Evolutionary conservation across 2,888 invertebrate species (phyloP), one percentile per base, ranked within the genome.

Genomic region (Harpalus rubripes): DNA sequence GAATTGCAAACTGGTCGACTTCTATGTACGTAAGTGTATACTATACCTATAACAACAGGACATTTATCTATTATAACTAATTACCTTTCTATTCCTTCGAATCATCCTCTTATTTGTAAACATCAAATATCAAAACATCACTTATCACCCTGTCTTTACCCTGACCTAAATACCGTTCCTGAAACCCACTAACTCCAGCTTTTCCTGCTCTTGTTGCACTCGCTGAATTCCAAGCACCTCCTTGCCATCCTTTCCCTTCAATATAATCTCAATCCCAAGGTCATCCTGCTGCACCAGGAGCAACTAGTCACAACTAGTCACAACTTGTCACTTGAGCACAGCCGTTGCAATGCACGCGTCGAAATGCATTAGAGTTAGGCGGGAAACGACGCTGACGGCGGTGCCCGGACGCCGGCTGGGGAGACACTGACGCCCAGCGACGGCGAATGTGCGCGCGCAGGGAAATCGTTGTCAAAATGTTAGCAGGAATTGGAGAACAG

Each of bases 1-100:
- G n/a, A n/a, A n/a, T n/a, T n/a, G n/a, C n/a, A n/a, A n/a, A n/a
- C n/a, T n/a, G n/a, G n/a, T n/a, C n/a, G n/a, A n/a, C n/a, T n/a
- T n/a, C n/a, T n/a, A n/a, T n/a, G n/a, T n/a, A n/a, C n/a, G n/a
- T n/a, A n/a, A n/a, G n/a, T n/a, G n/a, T n/a, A n/a, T n/a, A n/a
- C 2, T 52, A 52, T 52, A 52, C 12, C 5, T 12, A 10, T 52
- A 52, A 52, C 6, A 52, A 52, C 10, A 52, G 0, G 2, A 52
- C 44, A 52, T 52, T 52, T 22, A 32, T 5, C 6, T 32, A 4
- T 3, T 22, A 63, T 44, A 44, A 7, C 76, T 83, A 83, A 7
- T 83, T 83, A 83, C 83, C 83, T 83, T 83, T 61, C 83, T 83
- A 18, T 83, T 74, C 41, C 83, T 18, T 22, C 83, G 83, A 26